Percentiles rank a stretch among this genome's conserved stretches.
Conservation (phyloP, 2,113 vertebrate species). For the Equus przewalskii region DNA sequence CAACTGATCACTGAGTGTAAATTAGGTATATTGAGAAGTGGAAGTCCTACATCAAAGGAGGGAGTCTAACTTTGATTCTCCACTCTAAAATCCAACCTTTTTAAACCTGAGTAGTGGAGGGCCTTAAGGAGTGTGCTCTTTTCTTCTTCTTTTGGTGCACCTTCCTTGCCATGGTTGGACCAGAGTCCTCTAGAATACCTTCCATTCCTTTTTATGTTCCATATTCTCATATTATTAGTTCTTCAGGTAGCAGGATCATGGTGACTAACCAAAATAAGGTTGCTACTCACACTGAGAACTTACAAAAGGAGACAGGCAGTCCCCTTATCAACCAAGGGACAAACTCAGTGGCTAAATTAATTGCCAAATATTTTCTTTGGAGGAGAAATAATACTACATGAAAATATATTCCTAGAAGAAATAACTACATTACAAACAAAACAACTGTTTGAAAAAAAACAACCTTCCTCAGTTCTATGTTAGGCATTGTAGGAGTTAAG, state of each 20-base stretch:
- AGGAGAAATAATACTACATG: slow-evolving; percentile 35
- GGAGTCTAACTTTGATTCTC: neutral
- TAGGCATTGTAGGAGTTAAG: slow-evolving; percentile 33
- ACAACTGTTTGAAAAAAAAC: neutral
- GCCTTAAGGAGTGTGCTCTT: neutral
- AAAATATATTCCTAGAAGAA: slow-evolving; percentile 56
- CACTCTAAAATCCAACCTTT: slow-evolving; percentile 8
- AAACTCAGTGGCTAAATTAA: slow-evolving; percentile 53
- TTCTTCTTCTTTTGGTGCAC: neutral
- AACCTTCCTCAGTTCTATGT: neutral
- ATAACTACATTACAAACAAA: slow-evolving; percentile 49
- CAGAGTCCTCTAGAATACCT: neutral
- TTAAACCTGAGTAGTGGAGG: neutral
- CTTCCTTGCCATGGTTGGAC: neutral
- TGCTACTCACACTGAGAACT: neutral
- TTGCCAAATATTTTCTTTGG: slow-evolving; percentile 40
- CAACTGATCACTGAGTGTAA: neutral
- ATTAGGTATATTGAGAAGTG: slow-evolving; percentile 2
- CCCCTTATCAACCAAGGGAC: slow-evolving; percentile 29
- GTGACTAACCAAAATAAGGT: neutral
- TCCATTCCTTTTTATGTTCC: slow-evolving; percentile 26
- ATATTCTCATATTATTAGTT: neutral
- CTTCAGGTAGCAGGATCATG: neutral
- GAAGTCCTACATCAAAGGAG: neutral
- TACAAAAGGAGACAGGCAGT: slow-evolving; percentile 12